Base-by-base conservation (phyloP, 1,140 invertebrate species). In the Drosophila equinoxialis region DNA sequence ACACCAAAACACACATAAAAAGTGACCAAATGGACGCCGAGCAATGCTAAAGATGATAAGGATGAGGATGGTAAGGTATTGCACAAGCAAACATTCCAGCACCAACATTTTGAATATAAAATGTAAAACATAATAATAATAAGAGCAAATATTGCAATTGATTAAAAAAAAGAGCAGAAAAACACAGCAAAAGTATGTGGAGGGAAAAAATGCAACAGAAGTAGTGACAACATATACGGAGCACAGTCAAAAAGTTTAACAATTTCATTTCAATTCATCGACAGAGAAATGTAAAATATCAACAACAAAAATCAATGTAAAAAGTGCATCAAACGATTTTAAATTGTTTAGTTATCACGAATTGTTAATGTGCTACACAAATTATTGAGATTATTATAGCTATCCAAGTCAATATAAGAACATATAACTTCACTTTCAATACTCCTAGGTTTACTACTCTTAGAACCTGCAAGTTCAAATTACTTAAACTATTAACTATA, bases 31-130 rank as follows among this genome's bases (percentile, higher is more conserved):
- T 81, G 77, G 71, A 81, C 48, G 45, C 70, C 71, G 55, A 67
- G 57, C 58, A 70, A 71, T 68, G 66, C 61, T 57, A 64, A 69
- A 76, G 51, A 72, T 68, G 84, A 84, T 89, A 6, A 26, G 23
- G 23, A 30, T 30, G 30, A 30, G 30, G 51, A 72, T 68, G 84
- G 84, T 89, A 89, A 89, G 71, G 84, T 83, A 89, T 89, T 84
- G 20, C n/a, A 26, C 65, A 68, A 60, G 70, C 68, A 76, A 58
- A 67, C 59, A 45, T 39, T 14, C 17, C 51, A 13, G 20, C 35
- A 14, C 8, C n/a, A 33, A 48, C 14, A n/a, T 37, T 30, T 30
- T 35, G 11, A 33, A 41, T 13, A 17, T 64, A 77, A 69, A 48
- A 55, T 65, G 68, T 64, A 80, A 69, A 71, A 67, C 67, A 79